Evolutionary conservation across 2,113 vertebrate genomes (phyloP).

Genomic region (Nibea coibor): DNA sequence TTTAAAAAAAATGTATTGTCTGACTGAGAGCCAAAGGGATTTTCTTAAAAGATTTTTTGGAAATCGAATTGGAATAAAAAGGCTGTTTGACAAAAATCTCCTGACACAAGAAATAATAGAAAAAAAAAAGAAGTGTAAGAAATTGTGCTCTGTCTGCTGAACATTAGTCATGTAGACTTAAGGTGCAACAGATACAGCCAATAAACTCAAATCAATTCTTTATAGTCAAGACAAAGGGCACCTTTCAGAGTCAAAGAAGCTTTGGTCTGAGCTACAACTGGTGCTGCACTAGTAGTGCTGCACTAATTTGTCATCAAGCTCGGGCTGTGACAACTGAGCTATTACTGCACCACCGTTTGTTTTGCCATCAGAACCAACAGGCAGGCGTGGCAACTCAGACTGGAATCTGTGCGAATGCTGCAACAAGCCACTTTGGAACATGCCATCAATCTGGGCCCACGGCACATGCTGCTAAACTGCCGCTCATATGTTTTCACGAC

Average conservation of each 20-base stretch:
- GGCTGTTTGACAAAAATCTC: slow-evolving; percentile 33
- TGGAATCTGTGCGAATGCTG: slow-evolving; percentile 54
- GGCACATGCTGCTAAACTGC: slow-evolving; percentile 40
- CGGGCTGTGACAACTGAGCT: slow-evolving; percentile 77
- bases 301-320: slow-evolving; percentile 81
- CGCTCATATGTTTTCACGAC: slow-evolving; percentile 37
- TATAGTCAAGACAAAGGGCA: slow-evolving; percentile 72
- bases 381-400: slow-evolving; percentile 54
- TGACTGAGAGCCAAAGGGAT: neutral
- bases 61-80: slow-evolving; percentile 37
- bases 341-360: slow-evolving; percentile 80
- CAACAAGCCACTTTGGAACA: slow-evolving; percentile 45
- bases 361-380: slow-evolving; percentile 77
- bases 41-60: slow-evolving; percentile 18
- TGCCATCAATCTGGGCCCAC: slow-evolving; percentile 67
- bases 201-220: slow-evolving; percentile 71
- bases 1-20: neutral
- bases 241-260: slow-evolving; percentile 67
- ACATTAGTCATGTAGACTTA: slow-evolving; percentile 52
- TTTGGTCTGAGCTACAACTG: slow-evolving; percentile 61
- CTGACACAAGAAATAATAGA: slow-evolving; percentile 2
- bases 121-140: slow-evolving; percentile 5
- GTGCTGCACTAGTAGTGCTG: slow-evolving; percentile 59
- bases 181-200: slow-evolving; percentile 61
- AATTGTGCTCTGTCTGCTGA: slow-evolving; percentile 31